Conservation (phyloP, 2,888 invertebrate species). For the Sarcophaga subvicina region DNA sequence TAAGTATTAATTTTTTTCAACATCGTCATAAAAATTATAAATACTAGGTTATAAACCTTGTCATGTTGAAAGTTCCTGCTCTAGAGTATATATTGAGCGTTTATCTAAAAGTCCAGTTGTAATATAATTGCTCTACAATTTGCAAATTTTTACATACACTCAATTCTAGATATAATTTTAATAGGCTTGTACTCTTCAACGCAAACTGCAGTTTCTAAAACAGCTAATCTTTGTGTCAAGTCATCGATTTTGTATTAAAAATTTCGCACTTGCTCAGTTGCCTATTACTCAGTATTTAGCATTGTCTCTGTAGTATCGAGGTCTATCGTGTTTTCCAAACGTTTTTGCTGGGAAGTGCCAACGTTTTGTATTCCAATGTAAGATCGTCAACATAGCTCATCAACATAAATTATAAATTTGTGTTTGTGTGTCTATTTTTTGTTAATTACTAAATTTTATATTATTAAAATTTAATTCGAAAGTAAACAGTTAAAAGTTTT, state of each 20-base stretch:
- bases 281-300: constrained; percentile 37
- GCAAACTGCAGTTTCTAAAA: constrained; percentile 37
- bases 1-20: constrained; percentile 35
- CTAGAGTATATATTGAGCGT: neutral
- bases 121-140: constrained; percentile 50
- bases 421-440: no score
- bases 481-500: no score
- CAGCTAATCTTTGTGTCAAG: constrained; percentile 38
- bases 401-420: no score
- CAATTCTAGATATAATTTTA: constrained; percentile 30
- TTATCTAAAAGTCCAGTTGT: neutral
- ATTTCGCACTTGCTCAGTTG: constrained; percentile 14
- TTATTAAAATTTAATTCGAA: no score
- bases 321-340: constrained; percentile 25
- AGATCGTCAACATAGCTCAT: constrained; percentile 8
- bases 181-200: neutral
- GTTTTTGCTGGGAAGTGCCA: constrained; percentile 16
- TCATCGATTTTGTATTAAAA: constrained; percentile 33
- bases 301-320: constrained; percentile 33
- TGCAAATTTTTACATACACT: constrained; percentile 40
- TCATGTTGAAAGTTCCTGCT: constrained; percentile 11
- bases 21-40: constrained; percentile 37
- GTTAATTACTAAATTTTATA: no score
- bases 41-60: constrained; percentile 32
- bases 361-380: constrained; percentile 42